Percentiles rank a stretch among this genome's conserved stretches.
Evolutionary conservation across 2,113 vertebrate genomes (phyloP).

Genomic region (Brachypodius melanocephalos): DNA sequence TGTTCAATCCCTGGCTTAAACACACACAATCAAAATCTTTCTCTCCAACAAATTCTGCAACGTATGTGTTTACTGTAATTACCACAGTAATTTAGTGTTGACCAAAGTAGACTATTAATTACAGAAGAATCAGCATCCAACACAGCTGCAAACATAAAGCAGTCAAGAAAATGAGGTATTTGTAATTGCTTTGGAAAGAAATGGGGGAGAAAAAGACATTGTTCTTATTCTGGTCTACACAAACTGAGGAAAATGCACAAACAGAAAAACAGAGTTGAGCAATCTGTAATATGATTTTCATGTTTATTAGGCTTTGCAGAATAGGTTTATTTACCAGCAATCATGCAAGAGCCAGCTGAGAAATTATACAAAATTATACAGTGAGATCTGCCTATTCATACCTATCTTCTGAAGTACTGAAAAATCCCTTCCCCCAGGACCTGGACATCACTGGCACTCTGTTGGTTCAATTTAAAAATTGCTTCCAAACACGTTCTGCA

Average conservation of each 20-base stretch:
- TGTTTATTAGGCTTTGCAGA: not conserved
- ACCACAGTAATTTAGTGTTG: not conserved
- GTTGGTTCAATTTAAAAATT: not conserved
- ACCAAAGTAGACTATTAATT: conserved; percentile 26
- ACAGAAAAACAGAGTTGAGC: not conserved
- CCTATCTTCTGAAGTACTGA: not conserved
- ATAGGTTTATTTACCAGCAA: not conserved
- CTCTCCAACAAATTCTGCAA: conserved; percentile 4
- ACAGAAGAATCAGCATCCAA: conserved; percentile 30
- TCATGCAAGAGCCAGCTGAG: not conserved
- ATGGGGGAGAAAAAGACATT: not conserved
- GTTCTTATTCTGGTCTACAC: not conserved
- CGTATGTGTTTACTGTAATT: conserved; percentile 6
- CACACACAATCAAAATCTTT: not conserved
- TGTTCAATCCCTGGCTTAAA: not conserved
- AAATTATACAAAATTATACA: not conserved
- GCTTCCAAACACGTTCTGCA: not conserved
- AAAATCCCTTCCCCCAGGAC: not conserved
- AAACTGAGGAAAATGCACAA: not conserved
- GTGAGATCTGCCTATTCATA: not conserved
- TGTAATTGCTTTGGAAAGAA: not conserved
- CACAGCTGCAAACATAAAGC: conserved; percentile 39
- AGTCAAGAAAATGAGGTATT: conserved; percentile 32
- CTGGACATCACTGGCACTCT: not conserved
- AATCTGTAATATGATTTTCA: not conserved